These are phyloP conservation scores for Axis porcinus DNA, from an alignment of 2,113 vertebrate genomes.

Conservation along the genomic window DNA sequence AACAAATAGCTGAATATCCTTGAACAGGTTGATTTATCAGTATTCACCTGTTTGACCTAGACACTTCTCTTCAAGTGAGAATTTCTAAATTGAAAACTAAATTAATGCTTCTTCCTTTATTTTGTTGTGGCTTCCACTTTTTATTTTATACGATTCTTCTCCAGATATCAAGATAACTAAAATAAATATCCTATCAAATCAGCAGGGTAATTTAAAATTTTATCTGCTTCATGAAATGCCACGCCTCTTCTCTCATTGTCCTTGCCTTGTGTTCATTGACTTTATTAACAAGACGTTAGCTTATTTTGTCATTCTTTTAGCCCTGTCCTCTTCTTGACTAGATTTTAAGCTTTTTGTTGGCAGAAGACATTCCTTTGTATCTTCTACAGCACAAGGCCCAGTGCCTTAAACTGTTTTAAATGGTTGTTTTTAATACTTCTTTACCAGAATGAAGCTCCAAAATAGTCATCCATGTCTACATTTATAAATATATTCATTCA, in stretches of 20 bases:
- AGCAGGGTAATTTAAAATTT: not conserved
- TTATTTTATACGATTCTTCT: not conserved
- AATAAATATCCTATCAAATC: not conserved
- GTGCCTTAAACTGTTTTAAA: not conserved
- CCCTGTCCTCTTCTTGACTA: not conserved
- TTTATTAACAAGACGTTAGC: not conserved
- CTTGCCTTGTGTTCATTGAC: not conserved
- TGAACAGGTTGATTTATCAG: not conserved
- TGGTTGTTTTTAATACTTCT: not conserved
- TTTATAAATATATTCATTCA: not conserved
- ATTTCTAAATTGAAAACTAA: not conserved
- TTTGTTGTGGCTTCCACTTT: not conserved
- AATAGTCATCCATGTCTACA: not conserved
- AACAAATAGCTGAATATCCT: not conserved
- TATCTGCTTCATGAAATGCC: not conserved
- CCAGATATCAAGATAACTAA: not conserved
- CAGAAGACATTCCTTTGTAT: not conserved
- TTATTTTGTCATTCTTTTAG: not conserved
- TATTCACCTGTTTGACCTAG: not conserved
- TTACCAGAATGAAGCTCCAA: not conserved
- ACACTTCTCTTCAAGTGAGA: not conserved
- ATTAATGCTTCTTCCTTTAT: not conserved
- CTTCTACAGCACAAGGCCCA: not conserved
- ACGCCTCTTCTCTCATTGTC: fast-evolving
- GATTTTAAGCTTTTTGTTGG: not conserved